Conservation (phyloP, 2,113 vertebrate species). For the Sapajus apella region DNA sequence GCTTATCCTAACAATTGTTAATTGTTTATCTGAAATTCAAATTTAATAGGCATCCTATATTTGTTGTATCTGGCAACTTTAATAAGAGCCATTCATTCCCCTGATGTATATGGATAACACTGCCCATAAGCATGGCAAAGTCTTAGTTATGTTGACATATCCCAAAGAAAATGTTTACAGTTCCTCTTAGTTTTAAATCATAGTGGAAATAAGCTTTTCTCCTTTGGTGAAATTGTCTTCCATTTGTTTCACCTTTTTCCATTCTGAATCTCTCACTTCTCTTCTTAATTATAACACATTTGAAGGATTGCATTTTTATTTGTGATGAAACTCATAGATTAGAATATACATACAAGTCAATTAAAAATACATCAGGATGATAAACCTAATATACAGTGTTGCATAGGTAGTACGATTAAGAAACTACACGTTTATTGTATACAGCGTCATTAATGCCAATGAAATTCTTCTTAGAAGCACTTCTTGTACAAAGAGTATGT, state of each 20-base stretch:
- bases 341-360: slow-evolving; percentile 54
- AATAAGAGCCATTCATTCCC: not conserved
- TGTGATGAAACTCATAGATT: slow-evolving; percentile 58
- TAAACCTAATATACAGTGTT: slow-evolving; percentile 55
- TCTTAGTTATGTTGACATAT: not conserved
- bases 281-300: slow-evolving; percentile 26
- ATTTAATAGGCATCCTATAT: not conserved
- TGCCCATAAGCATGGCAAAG: not conserved
- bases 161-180: not conserved
- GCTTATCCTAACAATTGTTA: not conserved
- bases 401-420: slow-evolving; percentile 25
- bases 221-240: not conserved
- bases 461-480: slow-evolving; percentile 31
- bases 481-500: not conserved
- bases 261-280: not conserved
- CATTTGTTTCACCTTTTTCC: not conserved
- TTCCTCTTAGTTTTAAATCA: not conserved
- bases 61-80: not conserved
- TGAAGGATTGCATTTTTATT: slow-evolving; percentile 67
- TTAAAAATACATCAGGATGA: slow-evolving; percentile 56
- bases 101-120: not conserved
- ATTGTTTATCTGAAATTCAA: slow-evolving; percentile 35
- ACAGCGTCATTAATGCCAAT: slow-evolving; percentile 19
- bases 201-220: not conserved
- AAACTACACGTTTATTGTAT: slow-evolving; percentile 25